Evolutionary conservation across 2,113 vertebrate genomes (phyloP), one percentile per base, ranked within the genome.

Genomic region (Stigmatopora argus): DNA sequence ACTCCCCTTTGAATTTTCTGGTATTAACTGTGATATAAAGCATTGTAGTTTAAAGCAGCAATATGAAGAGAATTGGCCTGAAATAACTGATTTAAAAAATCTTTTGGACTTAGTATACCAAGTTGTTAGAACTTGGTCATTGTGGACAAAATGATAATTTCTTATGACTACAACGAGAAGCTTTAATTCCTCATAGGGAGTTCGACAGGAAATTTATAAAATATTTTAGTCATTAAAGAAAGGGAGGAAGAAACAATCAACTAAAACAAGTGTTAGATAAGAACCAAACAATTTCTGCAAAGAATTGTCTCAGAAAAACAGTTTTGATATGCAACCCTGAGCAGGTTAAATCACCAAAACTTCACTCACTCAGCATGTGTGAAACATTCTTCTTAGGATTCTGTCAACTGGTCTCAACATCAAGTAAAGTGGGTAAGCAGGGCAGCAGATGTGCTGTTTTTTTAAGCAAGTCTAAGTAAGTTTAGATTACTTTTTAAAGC

Each of bases 281-380:
- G 13, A 55, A 78, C 64, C 70, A 69, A 57, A 80, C 71, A 69
- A 72, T 77, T 80, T 68, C 63, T 73, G 78, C 70, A 57, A 77
- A 57, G 75, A 66, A 61, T 64, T 77, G 79, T 71, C 82, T 74
- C 78, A 81, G 60, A 83, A 82, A 62, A 64, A 21, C 51, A 64
- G 74, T 66, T 79, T 80, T 84, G 67, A 80, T 73, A 67, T 84
- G 67, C 66, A 66, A 79, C 71, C 71, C 70, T 67, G 70, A 84
- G 71, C 79, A 69, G 74, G 69, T 71, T 84, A 75, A 71, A 67
- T 71, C 62, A 65, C 53, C 69, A 56, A 64, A 78, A 69, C 79
- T 68, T 38, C 13, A 47, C 69, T 86, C 87, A 83, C 83, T 79
- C 79, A 73, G 82, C 83, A 83, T 80, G 74, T 66, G 77, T 72